Evolutionary conservation across 2,888 invertebrate species (phyloP).

Genomic region (Cartodere bifasciata): DNA sequence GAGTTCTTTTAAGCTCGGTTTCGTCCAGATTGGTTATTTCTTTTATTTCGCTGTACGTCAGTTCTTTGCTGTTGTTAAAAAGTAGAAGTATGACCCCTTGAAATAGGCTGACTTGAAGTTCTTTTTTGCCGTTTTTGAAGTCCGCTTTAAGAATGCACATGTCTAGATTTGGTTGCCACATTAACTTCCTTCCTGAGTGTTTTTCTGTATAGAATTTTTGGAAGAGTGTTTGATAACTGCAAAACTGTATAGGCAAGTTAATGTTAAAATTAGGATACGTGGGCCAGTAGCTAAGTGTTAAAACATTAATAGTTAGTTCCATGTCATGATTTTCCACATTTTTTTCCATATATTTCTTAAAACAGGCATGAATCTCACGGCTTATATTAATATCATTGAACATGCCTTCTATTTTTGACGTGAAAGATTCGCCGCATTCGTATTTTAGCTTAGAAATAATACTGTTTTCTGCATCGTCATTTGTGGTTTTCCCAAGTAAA

Average conservation of each 20-base stretch:
- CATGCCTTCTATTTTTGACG: slow-evolving; percentile 97
- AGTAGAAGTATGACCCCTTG: slow-evolving; percentile 86
- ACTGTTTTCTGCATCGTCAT: slow-evolving; percentile 96
- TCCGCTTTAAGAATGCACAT: slow-evolving; percentile 83
- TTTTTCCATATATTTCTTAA: slow-evolving; percentile 56
- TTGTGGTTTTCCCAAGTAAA: slow-evolving; percentile 91
- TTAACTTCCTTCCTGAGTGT: slow-evolving; percentile 91
- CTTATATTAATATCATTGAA: slow-evolving; percentile 98
- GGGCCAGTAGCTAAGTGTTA: slow-evolving; percentile 98
- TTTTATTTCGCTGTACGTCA: slow-evolving; percentile 75
- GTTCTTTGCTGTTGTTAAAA: slow-evolving; percentile 75
- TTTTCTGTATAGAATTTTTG: slow-evolving; percentile 91
- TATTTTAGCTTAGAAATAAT: slow-evolving; percentile 96
- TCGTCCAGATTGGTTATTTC: slow-evolving; percentile 84
- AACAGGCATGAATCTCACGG: slow-evolving; percentile 84
- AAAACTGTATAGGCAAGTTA: slow-evolving; percentile 74
- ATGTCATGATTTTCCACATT: slow-evolving; percentile 19
- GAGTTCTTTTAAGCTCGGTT: slow-evolving; percentile 77
- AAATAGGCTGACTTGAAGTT: slow-evolving; percentile 90
- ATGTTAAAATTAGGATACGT: slow-evolving; percentile 84
- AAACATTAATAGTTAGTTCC: slow-evolving; percentile 63
- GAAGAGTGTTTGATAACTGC: slow-evolving; percentile 84
- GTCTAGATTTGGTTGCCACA: slow-evolving; percentile 95
- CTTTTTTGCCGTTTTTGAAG: slow-evolving; percentile 79
- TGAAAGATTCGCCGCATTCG: slow-evolving; percentile 96